These are phyloP conservation scores for Drosophila macrospina DNA, from an alignment of 2,888 invertebrate species.

Conservation along the genomic window DNA sequence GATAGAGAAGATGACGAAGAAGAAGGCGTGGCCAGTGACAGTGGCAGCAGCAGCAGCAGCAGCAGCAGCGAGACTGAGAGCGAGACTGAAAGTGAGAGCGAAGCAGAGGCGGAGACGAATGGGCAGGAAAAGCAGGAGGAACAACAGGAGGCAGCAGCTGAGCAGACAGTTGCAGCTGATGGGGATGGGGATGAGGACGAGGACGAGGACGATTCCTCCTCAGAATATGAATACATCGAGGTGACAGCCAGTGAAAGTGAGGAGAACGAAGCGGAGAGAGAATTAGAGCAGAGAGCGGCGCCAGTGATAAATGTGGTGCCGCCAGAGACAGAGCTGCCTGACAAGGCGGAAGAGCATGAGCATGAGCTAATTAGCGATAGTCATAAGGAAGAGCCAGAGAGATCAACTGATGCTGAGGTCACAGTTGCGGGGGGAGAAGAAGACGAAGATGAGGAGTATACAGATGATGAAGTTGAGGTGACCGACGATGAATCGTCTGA, in stretches of 20 bases:
- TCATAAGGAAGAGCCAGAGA: constrained; percentile 24
- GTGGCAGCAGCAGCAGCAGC: constrained; percentile 57
- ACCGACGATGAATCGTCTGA: constrained; percentile 35
- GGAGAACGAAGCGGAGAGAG: constrained; percentile 18
- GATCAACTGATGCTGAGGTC: constrained; percentile 20
- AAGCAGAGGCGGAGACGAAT: constrained; percentile 23
- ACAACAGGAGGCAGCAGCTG: neutral
- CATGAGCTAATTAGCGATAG: constrained; percentile 44
- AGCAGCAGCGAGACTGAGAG: constrained; percentile 54
- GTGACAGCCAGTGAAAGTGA: constrained; percentile 67
- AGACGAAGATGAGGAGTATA: constrained; percentile 41
- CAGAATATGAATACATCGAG: constrained; percentile 62
- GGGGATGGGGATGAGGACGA: no score
- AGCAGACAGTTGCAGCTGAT: neutral
- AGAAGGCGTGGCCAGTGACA: constrained; percentile 71
- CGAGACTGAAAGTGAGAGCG: constrained; percentile 27
- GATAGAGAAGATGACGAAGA: constrained; percentile 40
- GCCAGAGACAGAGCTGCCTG: constrained; percentile 45
- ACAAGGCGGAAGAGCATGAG: constrained; percentile 40
- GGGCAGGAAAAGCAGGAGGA: constrained; percentile 6
- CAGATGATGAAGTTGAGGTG: constrained; percentile 52
- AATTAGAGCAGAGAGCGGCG: constrained; percentile 2
- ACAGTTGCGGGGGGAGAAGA: constrained; percentile 5
- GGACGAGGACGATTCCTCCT: constrained; percentile 38
- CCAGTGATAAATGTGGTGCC: constrained; percentile 64